Evolutionary conservation across 2,888 invertebrate genomes (phyloP), one percentile per base, ranked within the genome.

Genomic region (Lithophane ornitopus): DNA sequence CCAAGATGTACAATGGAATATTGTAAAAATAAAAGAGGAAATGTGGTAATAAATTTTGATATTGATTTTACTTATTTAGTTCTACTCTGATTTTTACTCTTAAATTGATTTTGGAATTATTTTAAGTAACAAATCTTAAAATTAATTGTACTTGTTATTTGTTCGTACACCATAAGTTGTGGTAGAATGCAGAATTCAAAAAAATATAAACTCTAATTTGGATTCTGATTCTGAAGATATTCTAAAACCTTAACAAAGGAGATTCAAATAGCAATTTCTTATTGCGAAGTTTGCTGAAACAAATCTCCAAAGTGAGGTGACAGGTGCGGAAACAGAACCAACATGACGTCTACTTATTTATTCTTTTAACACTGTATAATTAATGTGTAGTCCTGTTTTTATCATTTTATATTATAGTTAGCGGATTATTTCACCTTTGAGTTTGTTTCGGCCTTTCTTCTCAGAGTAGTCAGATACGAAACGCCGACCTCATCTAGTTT

Each of bases 291-390:
- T 85, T n/a, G 22, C 11, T 26, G 34, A 71, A 70, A 85, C 61
- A 81, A 81, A 68, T 70, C 26, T 56, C 34, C 11, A 61, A 61
- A 52, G 74, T 16, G 22, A 22, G 49, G 74, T 65, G 81, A 59
- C 82, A 85, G 85, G 69, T 82, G 82, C 46, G 41, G 26, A 41
- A 75, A 26, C 67, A 34, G 34, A 44, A 11, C 65, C 28, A 71
- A 69, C 54, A 39, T 58, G 70, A 62, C 65, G 8, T 46, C 39
- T 34, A 34, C 28, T 71, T 71, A 52, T 66, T 74, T 68, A 81
- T 81, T 69, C 44, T 65, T 69, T 67, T 81, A 65, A 44, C 67
- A 61, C 49, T 56, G 62, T 52, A 61, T 81, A 75, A 71, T 81
- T 81, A 65, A 73, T 73, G 65, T 46, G 0, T 14, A 22, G 28